Base-by-base conservation (phyloP, 2,797 vertebrate genomes). In the Leucoraja ocellata region DNA sequence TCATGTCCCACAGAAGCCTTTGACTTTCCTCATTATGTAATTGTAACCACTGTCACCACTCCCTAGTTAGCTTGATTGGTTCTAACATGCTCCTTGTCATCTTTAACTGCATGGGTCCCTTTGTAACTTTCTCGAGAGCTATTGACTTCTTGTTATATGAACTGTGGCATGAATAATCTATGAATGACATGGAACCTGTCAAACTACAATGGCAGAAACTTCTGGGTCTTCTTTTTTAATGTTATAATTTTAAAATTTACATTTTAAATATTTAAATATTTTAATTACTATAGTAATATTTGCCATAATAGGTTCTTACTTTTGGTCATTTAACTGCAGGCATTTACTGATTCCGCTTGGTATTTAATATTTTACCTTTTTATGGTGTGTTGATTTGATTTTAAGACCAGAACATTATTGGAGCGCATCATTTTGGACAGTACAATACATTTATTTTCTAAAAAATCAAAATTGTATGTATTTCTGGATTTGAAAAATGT, bases 41-140 rank as follows among this genome's bases (percentile, higher is more conserved):
- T 28, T 86, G 83, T 65, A 86, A 86, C 11, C 25, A 16, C 83
- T 86, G 83, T 86, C 83, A 86, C 83, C 83, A 86, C 23, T 54
- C 81, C 81, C 81, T 4, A 84, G 81, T 84, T 58, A 84, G 58
- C 54, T 58, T 63, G 83, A 86, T 86, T 5, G 58, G 58, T 63
- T 58, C 83, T 63, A 86, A 86, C 83, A 86, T 63, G 83, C 28
- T 63, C 83, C 83, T 86, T 86, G 58, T 86, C 83, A 86, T 28
- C 83, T 65, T 28, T 28, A 86, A 28, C 83, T 86, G 83, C 83
- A 86, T 58, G 54, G 83, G 83, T 18, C 58, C 58, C 54, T 86
- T 63, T 58, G n/a, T 32, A 86, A 86, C 58, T 86, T 86, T 65
- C 83, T 86, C 11, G 25, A 86, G 58, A 86, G n/a, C 58, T 86